Evolutionary conservation across 2,797 vertebrate species (phyloP).

Genomic region (Anomalospiza imberbis): DNA sequence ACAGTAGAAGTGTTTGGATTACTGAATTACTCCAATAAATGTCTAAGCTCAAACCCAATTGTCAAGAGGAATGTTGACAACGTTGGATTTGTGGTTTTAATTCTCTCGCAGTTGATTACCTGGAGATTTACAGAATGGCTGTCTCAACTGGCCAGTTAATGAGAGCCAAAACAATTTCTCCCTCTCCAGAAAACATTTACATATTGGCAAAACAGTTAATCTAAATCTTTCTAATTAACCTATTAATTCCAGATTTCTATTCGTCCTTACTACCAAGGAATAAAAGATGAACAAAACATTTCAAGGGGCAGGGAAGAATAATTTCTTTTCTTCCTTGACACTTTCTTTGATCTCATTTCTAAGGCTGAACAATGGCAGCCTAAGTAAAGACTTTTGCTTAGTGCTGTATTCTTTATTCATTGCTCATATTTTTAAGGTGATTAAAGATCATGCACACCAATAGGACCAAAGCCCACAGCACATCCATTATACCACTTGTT

Average conservation of each 20-base stretch:
- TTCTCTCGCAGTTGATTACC: not conserved
- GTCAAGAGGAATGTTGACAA: not conserved
- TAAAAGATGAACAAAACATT: not conserved
- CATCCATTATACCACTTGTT: not conserved
- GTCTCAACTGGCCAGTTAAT: not conserved
- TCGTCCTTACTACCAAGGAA: not conserved
- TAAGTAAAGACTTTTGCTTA: not conserved
- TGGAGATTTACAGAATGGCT: not conserved
- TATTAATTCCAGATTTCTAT: not conserved
- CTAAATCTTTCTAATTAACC: constrained; percentile 21
- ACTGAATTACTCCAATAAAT: not conserved
- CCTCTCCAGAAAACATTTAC: not conserved
- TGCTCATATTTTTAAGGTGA: not conserved
- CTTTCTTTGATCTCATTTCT: not conserved
- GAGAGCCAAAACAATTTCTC: not conserved
- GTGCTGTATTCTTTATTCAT: not conserved
- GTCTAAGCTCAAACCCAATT: not conserved
- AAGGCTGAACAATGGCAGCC: not conserved
- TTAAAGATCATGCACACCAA: not conserved
- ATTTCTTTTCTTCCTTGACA: not conserved
- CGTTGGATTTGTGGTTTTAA: not conserved
- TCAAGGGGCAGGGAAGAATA: not conserved
- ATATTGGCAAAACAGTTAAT: not conserved
- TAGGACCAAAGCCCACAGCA: not conserved
- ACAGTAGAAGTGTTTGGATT: accelerated